A percentile compares a stretch with the other conserved stretches of the same genome.
Evolutionary conservation across 2,797 vertebrate genomes (phyloP).

Genomic region (Gymnothorax javanicus): DNA sequence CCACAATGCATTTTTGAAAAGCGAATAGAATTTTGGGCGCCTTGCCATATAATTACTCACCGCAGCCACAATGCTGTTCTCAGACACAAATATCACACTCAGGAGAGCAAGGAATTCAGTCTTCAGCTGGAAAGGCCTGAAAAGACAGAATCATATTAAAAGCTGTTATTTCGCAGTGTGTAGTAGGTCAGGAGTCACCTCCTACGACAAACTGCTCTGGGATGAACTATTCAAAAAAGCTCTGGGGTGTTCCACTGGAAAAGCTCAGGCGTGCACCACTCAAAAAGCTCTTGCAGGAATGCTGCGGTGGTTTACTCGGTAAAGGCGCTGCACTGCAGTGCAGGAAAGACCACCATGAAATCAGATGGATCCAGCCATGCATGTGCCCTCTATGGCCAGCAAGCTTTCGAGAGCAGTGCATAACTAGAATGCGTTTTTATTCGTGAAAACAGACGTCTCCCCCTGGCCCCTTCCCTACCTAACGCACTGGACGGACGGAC

Average conservation of each 20-base stretch:
- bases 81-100: conserved; percentile 93
- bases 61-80: conserved; percentile 95
- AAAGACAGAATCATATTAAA: conserved; percentile 28
- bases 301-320: too few relatives aligned
- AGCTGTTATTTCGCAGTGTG: background rate
- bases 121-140: conserved; percentile 92
- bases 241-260: background rate
- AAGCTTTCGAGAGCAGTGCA: too few relatives aligned
- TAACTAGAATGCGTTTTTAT: too few relatives aligned
- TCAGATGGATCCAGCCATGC: too few relatives aligned
- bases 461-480: too few relatives aligned
- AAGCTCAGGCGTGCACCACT: background rate
- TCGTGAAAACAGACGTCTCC: too few relatives aligned
- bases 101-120: conserved; percentile 97
- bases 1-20: background rate
- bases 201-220: background rate
- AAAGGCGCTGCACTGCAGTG: too few relatives aligned
- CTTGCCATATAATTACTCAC: conserved; percentile 71
- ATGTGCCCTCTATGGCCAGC: too few relatives aligned
- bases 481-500: too few relatives aligned
- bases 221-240: background rate
- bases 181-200: background rate
- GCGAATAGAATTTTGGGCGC: too few relatives aligned
- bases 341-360: too few relatives aligned
- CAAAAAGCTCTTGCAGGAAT: too few relatives aligned